Conservation (phyloP, 64 coral and sea anemone genomes). For the Trachythela sp. region DNA sequence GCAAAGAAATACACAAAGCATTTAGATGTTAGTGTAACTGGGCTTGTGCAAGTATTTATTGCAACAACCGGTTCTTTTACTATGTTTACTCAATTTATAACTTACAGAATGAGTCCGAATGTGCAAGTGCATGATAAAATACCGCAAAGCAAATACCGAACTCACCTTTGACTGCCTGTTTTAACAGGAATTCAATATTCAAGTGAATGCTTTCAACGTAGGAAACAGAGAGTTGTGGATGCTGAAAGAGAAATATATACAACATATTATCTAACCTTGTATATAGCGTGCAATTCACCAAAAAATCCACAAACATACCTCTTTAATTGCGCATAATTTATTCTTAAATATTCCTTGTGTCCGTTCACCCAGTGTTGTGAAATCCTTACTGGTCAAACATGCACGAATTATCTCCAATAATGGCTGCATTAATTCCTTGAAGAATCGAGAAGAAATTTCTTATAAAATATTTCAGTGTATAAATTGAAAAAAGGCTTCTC, state of each 20-base stretch:
- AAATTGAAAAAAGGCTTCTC: not conserved
- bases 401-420: constrained; percentile 60
- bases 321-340: constrained; percentile 61
- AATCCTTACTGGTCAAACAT: constrained; percentile 61
- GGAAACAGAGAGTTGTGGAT: constrained; percentile 39
- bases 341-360: constrained; percentile 77
- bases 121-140: not conserved
- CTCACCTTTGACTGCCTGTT: constrained; percentile 68
- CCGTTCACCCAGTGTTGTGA: constrained; percentile 56
- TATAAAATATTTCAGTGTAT: not conserved
- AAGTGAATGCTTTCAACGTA: constrained; percentile 50
- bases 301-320: constrained; percentile 30
- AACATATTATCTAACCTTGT: not conserved
- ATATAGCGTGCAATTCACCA: not conserved
- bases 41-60: too few relatives aligned
- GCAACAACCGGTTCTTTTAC: too few relatives aligned
- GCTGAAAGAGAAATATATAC: constrained; percentile 29
- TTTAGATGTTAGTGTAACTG: not conserved
- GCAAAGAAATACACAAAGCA: not conserved
- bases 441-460: not conserved
- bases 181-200: constrained; percentile 56
- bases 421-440: constrained; percentile 65
- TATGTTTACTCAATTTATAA: too few relatives aligned
- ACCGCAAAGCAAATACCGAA: not conserved
- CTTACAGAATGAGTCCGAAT: too few relatives aligned